Base-by-base conservation (phyloP, 1,140 invertebrate genomes). In the Diabrotica undecimpunctata region DNA sequence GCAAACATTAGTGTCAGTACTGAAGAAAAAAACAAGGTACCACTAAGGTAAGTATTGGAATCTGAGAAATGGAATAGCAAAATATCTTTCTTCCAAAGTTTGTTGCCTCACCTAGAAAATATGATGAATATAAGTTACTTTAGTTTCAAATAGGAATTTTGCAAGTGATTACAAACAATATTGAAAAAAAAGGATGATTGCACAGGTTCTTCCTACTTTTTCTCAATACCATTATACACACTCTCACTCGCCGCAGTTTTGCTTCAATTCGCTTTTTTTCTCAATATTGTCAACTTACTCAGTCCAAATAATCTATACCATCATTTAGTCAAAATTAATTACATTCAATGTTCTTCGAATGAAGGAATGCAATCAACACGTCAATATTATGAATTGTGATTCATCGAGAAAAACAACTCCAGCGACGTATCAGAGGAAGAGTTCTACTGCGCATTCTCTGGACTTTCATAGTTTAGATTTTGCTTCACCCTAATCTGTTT, bases 21-120 rank as follows among this genome's bases (percentile, higher is more conserved):
- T 61, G 59, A 61, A 13, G 50, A 52, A 50, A 50, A 13, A 52
- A 52, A n/a, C 35, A 52, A 52, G 35, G 36, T 51, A 52, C 41
- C 10, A n/a, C 52, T n/a, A n/a, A n/a, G n/a, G 50, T 51, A 61
- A 38, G 41, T 41, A 35, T 52, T 61, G 38, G 50, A 52, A 39
- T 39, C 37, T 14, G 13, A 12, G 52, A 52, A 61, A 52, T 25
- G 36, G 51, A 61, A 56, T 55, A 50, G 38, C 38, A 50, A 61
- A 50, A 61, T 61, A 41, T 61, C 59, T 35, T 53, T 53, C 50
- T 61, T 61, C 59, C 50, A 61, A 11, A 61, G 59, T 25, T 52
- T 61, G 14, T 10, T 39, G 7, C 59, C 50, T 7, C 59, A 61
- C 50, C 41, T 61, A 37, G 61, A 66, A 5, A 54, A 57, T 58